A percentile compares a stretch with the other conserved stretches of the same genome.
These are phyloP conservation scores for Dipodomys merriami DNA, from an alignment of 2,113 vertebrate genomes.

Conservation along the genomic window DNA sequence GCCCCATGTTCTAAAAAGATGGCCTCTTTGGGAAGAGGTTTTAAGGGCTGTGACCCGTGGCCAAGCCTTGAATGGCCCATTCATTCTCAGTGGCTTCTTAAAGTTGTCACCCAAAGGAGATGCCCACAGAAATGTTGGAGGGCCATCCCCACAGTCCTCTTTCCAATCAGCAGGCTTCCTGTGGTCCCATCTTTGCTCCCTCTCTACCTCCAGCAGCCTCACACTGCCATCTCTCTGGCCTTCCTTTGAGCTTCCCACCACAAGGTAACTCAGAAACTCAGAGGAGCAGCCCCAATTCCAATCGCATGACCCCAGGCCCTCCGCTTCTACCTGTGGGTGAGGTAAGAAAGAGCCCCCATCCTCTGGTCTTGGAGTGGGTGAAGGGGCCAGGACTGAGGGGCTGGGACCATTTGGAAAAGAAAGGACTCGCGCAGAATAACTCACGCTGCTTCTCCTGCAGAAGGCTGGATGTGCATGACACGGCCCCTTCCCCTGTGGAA, in stretches of 20 bases:
- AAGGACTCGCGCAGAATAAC: not conserved
- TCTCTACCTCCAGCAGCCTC: not conserved
- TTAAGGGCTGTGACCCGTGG: accelerated
- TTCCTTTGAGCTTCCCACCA: not conserved
- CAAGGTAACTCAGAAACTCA: not conserved
- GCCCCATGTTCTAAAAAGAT: not conserved
- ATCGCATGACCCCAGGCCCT: not conserved
- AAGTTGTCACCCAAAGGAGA: not conserved
- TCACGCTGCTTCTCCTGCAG: constrained; percentile 88
- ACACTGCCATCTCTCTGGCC: no score
- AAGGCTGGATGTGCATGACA: constrained; percentile 80
- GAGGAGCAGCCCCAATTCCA: not conserved
- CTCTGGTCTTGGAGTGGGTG: not conserved
- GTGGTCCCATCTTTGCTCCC: not conserved
- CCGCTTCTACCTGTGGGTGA: not conserved
- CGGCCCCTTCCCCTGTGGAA: constrained; percentile 80
- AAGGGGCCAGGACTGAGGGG: not conserved
- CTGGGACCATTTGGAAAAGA: not conserved
- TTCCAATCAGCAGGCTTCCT: not conserved
- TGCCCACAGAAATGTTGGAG: not conserved
- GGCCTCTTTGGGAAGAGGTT: not conserved
- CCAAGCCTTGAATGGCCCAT: not conserved
- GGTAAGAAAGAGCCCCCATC: not conserved
- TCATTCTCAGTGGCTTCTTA: not conserved
- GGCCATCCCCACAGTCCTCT: not conserved